phyloP scores from a whole-genome alignment of 1,140 invertebrate species.

The Drosophila obscura region DNA sequence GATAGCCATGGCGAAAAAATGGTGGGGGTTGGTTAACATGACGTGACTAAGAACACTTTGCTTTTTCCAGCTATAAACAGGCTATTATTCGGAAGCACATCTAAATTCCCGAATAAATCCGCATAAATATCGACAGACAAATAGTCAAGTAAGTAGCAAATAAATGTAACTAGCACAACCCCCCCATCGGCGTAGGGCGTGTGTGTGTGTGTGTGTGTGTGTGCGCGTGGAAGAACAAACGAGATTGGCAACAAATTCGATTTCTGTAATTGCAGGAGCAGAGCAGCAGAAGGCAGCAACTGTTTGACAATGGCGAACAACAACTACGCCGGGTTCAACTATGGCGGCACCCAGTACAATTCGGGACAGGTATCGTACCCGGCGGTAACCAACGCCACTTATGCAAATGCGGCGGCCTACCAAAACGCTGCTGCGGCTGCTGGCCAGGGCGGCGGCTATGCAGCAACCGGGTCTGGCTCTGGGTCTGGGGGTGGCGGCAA shows the following conservation, averaged over 20 bases:
- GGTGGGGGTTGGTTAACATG: constrained; percentile 47
- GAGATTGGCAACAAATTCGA: constrained; percentile 68
- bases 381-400: constrained; percentile 80
- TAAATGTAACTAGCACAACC: constrained; percentile 65
- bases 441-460: constrained; percentile 72
- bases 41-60: constrained; percentile 78
- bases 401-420: constrained; percentile 80
- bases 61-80: constrained; percentile 70
- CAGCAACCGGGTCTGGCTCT: constrained; percentile 83
- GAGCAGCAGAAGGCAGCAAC: constrained; percentile 1
- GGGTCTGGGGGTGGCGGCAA: constrained; percentile 85
- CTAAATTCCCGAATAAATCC: constrained; percentile 58
- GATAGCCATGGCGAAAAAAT: constrained; percentile 41
- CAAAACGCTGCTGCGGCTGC: constrained; percentile 77
- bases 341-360: constrained; percentile 95
- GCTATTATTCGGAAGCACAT: constrained; percentile 70
- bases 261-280: constrained; percentile 58
- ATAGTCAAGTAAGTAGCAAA: constrained; percentile 46
- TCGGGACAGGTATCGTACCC: constrained; percentile 77
- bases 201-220: too few species aligned
- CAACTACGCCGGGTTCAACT: constrained; percentile 96
- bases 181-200: not conserved
- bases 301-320: constrained; percentile 90
- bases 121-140: constrained; percentile 52
- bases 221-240: constrained; percentile 1